phyloP scores from a whole-genome alignment of 2,888 invertebrate genomes.

The Hemistola chrysoprasaria region DNA sequence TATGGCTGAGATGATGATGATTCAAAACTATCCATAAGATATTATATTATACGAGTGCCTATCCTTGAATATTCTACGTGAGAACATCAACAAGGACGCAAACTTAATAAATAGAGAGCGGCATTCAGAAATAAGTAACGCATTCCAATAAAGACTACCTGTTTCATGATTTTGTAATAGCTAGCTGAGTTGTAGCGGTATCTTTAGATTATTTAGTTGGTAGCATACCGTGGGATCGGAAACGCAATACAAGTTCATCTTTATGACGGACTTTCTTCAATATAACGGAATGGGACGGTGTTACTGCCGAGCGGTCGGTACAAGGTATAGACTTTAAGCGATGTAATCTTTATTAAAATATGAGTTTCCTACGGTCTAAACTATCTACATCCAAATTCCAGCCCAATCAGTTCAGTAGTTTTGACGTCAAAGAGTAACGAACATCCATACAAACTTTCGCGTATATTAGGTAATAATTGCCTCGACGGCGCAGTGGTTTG shows the following conservation, averaged over 20 bases:
- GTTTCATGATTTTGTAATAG: conserved; percentile 14
- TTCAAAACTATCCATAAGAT: too few species aligned
- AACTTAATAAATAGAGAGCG: conserved; percentile 6
- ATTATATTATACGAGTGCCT: too few species aligned
- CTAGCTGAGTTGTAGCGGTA: conserved; percentile 1
- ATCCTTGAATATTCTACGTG: too few species aligned
- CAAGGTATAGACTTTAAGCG: conserved; percentile 25
- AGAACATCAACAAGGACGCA: not conserved
- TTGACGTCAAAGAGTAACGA: too few species aligned
- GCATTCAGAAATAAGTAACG: conserved; percentile 12
- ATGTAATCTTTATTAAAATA: too few species aligned
- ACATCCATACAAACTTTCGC: too few species aligned
- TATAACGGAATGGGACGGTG: conserved; percentile 56
- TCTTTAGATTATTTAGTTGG: not conserved
- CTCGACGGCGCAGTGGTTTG: too few species aligned
- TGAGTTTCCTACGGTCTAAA: too few species aligned
- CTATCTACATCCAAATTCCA: too few species aligned
- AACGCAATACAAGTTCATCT: conserved; percentile 55
- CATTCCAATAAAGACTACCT: conserved; percentile 1
- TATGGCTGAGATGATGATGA: too few species aligned
- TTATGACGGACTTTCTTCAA: conserved; percentile 72
- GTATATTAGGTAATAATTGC: too few species aligned
- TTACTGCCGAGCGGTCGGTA: conserved; percentile 36
- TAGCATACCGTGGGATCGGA: conserved; percentile 10
- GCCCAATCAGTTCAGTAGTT: too few species aligned